Conservation (phyloP, 2,797 vertebrate species). For the Chromis chromis region DNA sequence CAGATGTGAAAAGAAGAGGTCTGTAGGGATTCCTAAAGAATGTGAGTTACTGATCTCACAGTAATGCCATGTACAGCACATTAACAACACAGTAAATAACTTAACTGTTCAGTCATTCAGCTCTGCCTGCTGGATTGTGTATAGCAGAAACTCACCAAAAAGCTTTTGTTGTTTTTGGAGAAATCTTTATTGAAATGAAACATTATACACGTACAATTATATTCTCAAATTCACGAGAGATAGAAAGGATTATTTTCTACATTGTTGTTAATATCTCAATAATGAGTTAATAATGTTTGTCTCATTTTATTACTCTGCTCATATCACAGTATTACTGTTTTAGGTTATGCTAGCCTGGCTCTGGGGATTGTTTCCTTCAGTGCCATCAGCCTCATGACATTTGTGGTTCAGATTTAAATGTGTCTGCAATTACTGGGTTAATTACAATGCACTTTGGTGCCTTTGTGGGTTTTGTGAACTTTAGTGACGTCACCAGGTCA, state of each 20-base stretch:
- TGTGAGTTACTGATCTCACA: constrained; percentile 70
- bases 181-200: constrained; percentile 4
- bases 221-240: constrained; percentile 2
- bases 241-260: not conserved
- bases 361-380: not conserved
- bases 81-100: constrained; percentile 69
- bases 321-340: constrained; percentile 17
- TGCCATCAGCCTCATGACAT: not conserved
- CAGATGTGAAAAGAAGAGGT: constrained; percentile 75
- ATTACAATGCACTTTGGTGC: not conserved
- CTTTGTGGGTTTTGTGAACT: not conserved
- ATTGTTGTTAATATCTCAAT: constrained; percentile 20
- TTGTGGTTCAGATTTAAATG: not conserved
- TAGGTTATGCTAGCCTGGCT: not conserved
- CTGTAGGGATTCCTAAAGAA: constrained; percentile 75
- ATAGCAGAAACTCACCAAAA: constrained; percentile 17
- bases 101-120: constrained; percentile 54
- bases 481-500: not conserved
- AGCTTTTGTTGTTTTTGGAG: constrained; percentile 35
- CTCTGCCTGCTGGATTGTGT: constrained; percentile 31
- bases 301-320: constrained; percentile 3
- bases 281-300: constrained; percentile 18
- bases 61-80: constrained; percentile 64
- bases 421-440: not conserved
- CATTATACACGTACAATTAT: constrained; percentile 11